Evolutionary conservation across 2,888 invertebrate species (phyloP), one percentile per base, ranked within the genome.

Genomic region (Hedychridium roseum): DNA sequence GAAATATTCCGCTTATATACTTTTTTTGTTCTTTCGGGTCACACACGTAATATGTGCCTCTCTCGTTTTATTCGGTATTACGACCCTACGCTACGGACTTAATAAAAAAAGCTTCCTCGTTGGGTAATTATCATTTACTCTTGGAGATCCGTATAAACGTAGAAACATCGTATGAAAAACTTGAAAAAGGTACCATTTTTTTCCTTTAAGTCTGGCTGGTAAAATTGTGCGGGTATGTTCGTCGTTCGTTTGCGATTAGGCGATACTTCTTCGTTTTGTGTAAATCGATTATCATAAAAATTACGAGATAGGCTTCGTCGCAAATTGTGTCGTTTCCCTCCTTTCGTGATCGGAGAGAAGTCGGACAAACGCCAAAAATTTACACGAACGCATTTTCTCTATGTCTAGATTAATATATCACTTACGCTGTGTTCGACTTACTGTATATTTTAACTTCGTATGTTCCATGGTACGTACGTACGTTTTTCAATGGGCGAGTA

Each of bases 91-190:
- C 75, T 74, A 77, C 70, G 67, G 60, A 67, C 66, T 71, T 72
- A 70, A 71, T 71, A 67, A 70, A 71, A 70, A 71, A 71, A 72
- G 61, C 66, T 67, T 65, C 43, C 44, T 62, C 64, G 54, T 69
- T n/a, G 66, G 56, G 55, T 64, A 68, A 64, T 71, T 66, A 66
- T 61, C 55, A 56, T 53, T 70, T 65, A 64, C 65, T 68, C 63
- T 54, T 65, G 69, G 66, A 71, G 71, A 76, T 75, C 70, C 72
- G 74, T 74, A 73, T 70, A 76, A 73, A 78, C 76, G 77, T 76
- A 78, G 74, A 76, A 76, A 76, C 66, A 70, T 72, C 64, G 71
- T 75, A 75, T 74, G 73, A 76, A 76, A 66, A 75, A 74, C 66
- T 65, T 73, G 72, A 69, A 73, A 71, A 74, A 71, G 67, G 68